A percentile compares a stretch with the other conserved stretches of the same genome.
These are phyloP conservation scores for Archivesica marissinica DNA, from an alignment of 1,140 invertebrate genomes.

Conservation along the genomic window DNA sequence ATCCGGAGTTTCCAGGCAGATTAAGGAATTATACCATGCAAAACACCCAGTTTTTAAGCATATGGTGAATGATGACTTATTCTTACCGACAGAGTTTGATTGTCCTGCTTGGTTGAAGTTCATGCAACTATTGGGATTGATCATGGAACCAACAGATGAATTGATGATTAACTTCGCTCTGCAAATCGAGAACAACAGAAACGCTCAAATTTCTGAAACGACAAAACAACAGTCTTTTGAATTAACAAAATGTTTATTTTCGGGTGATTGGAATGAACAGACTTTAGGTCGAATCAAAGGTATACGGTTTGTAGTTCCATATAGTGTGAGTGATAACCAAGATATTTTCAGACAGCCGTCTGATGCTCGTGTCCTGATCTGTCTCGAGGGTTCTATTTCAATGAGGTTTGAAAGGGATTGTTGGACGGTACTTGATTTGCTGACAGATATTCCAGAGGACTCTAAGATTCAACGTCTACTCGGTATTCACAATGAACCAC, in stretches of 20 bases:
- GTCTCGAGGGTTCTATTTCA: not conserved
- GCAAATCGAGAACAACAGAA: not conserved
- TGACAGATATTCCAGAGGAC: not conserved
- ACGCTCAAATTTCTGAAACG: not conserved
- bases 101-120: slow-evolving; percentile 19
- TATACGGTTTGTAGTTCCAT: slow-evolving; percentile 28
- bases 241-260: not conserved
- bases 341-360: not conserved
- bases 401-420: not conserved
- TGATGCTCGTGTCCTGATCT: not conserved
- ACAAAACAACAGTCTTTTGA: not conserved
- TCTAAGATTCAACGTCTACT: not conserved
- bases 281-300: not conserved
- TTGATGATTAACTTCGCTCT: slow-evolving; percentile 39
- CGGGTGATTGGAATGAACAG: not conserved
- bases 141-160: not conserved
- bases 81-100: slow-evolving; percentile 17
- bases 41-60: not conserved
- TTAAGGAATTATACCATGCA: slow-evolving; percentile 3
- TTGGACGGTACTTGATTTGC: not conserved
- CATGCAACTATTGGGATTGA: slow-evolving; percentile 34
- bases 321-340: too few relatives aligned
- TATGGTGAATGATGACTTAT: slow-evolving; percentile 17
- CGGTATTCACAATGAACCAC: not conserved
- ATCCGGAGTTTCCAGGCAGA: not conserved